Conservation (phyloP, 2,888 invertebrate genomes). For the Pelosia muscerda region DNA sequence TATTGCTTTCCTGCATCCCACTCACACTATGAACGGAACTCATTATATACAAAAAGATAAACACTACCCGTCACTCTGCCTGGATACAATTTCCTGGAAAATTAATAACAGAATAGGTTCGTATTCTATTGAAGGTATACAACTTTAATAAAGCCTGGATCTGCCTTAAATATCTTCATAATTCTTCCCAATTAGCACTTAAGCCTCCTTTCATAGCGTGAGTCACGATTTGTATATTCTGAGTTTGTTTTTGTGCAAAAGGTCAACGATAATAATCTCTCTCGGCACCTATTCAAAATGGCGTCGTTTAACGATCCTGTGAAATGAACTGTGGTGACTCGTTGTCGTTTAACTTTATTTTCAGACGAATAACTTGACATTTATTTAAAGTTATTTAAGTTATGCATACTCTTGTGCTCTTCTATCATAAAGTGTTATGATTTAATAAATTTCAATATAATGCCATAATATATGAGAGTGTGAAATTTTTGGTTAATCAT, state of each 20-base stretch:
- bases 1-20: slow-evolving; percentile 23
- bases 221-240: slow-evolving; percentile 56
- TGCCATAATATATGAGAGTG: no score
- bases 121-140: slow-evolving; percentile 22
- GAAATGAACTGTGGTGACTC: slow-evolving; percentile 14
- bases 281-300: slow-evolving; percentile 11
- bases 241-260: slow-evolving; percentile 40
- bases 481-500: no score
- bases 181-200: slow-evolving; percentile 63
- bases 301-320: slow-evolving; percentile 18
- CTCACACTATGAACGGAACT: slow-evolving; percentile 24
- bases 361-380: slow-evolving; percentile 4
- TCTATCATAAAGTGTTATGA: background rate
- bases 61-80: slow-evolving; percentile 15
- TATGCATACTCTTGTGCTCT: background rate
- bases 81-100: slow-evolving; percentile 8
- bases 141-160: slow-evolving; percentile 23
- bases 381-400: background rate
- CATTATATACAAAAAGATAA: slow-evolving; percentile 24
- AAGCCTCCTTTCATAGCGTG: slow-evolving; percentile 56
- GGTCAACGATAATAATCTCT: slow-evolving; percentile 31
- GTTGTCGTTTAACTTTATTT: slow-evolving; percentile 16
- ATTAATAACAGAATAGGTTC: slow-evolving; percentile 10
- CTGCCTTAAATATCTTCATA: slow-evolving; percentile 48
- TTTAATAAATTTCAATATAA: no score